Conservation (phyloP, 2,797 vertebrate species). For the Masticophis lateralis region DNA sequence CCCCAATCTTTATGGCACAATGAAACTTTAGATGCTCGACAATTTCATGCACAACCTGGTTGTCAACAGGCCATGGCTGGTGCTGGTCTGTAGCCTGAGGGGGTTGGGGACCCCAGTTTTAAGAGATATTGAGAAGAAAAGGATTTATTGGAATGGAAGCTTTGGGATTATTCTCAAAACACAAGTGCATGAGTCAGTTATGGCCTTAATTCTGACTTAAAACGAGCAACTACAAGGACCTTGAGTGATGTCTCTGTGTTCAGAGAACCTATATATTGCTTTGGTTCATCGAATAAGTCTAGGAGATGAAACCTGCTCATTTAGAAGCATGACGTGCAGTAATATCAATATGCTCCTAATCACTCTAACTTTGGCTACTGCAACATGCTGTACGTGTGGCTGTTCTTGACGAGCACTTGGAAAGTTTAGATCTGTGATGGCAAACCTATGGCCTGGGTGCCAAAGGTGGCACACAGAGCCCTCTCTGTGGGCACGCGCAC, state of each 20-base stretch:
- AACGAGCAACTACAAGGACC: not conserved
- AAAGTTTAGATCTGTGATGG: not conserved
- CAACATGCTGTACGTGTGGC: not conserved
- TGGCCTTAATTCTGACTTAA: not conserved
- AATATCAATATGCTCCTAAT: not conserved
- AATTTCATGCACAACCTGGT: not conserved
- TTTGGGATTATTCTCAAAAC: not conserved
- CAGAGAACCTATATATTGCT: not conserved
- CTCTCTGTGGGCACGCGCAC: too few species aligned
- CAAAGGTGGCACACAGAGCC: too few species aligned
- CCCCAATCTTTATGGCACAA: not conserved
- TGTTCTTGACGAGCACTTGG: not conserved
- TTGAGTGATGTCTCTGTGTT: not conserved
- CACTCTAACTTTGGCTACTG: not conserved
- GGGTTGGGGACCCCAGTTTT: not conserved
- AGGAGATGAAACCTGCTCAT: not conserved
- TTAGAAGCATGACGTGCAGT: not conserved
- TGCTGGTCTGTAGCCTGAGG: not conserved
- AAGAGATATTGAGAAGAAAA: not conserved
- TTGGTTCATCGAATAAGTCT: not conserved
- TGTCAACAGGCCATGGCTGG: not conserved
- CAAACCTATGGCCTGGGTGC: too few species aligned
- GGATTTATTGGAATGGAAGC: not conserved
- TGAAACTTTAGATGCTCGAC: not conserved
- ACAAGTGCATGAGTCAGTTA: not conserved